Base-by-base conservation (phyloP, 2,888 invertebrate species). In the Shargacucullia verbasci region DNA sequence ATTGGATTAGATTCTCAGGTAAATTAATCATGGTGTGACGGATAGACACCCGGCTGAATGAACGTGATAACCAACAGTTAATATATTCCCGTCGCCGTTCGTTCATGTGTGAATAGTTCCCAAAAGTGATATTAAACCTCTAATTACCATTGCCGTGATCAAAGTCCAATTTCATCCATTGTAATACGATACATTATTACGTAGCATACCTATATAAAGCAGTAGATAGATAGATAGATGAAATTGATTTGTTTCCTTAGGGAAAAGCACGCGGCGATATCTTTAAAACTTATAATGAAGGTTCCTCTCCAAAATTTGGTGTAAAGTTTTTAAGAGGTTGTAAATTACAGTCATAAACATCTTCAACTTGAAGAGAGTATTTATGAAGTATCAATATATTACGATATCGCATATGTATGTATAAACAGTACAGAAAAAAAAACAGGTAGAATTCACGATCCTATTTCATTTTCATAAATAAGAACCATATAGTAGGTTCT, bases 201-300 rank as follows among this genome's bases (percentile, higher is more conserved):
- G 25, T 62, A 37, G 61, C n/a, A 31, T 50, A 50, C 37, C 63
- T 52, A 49, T 13, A 39, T 47, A 31, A 3, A 29, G 29, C 29
- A 14, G 45, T 39, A 35, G 49, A 53, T 64, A 55, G 15, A 56
- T 39, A 35, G 49, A 53, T 64, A 55, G 15, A 56, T 58, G 49
- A 56, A 65, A 64, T 68, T 71, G 61, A 71, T 77, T 74, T 75
- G 59, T 75, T 53, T 55, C 60, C 57, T 62, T 57, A 65, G 25
- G 48, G 61, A 62, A 68, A 70, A 60, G 59, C 78, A 75, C 70
- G 67, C 40, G 40, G 50, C 64, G 54, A 75, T 68, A 73, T 62
- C 70, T 76, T 73, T 57, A 46, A 76, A 77, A 76, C 70, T 76
- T 76, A 66, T 77, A 77, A 77, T 69, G 72, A 76, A 69, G 64